A percentile compares a stretch with the other conserved stretches of the same genome.
These are phyloP conservation scores for Isurus oxyrinchus DNA, from an alignment of 2,113 vertebrate genomes.

Conservation along the genomic window DNA sequence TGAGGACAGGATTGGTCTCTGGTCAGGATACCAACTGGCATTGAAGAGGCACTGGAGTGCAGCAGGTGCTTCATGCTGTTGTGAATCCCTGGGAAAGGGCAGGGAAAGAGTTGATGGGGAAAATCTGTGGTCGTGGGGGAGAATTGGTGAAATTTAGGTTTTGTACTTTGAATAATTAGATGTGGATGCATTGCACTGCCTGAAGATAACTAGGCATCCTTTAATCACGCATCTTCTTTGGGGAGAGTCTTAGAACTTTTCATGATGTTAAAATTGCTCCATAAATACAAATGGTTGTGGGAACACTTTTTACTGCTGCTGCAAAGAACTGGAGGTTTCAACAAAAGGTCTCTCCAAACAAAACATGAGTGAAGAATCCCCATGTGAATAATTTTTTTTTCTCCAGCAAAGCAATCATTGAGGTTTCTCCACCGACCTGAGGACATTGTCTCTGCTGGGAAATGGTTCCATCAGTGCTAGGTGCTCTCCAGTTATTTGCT, in stretches of 20 bases:
- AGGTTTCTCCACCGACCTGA: neutral
- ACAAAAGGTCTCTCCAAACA: neutral
- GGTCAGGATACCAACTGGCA: neutral
- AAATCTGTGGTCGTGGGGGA: neutral
- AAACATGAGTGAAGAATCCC: neutral
- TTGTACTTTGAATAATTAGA: neutral
- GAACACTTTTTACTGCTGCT: neutral
- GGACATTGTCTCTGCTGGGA: neutral
- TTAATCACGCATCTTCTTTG: neutral
- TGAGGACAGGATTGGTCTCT: neutral
- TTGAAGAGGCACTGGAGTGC: neutral
- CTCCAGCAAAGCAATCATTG: neutral
- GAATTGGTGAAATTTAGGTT: neutral
- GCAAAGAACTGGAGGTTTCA: neutral
- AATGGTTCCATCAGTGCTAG: neutral
- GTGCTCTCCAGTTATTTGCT: neutral
- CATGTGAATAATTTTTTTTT: neutral
- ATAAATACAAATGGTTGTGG: neutral
- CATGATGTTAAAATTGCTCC: neutral
- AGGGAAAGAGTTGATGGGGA: neutral
- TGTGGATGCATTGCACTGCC: neutral
- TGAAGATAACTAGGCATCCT: neutral
- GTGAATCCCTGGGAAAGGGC: neutral
- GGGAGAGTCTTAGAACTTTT: neutral
- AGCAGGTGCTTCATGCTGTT: neutral